phyloP scores from a whole-genome alignment of 2,888 invertebrate genomes.

The Leucophenga maculata region DNA sequence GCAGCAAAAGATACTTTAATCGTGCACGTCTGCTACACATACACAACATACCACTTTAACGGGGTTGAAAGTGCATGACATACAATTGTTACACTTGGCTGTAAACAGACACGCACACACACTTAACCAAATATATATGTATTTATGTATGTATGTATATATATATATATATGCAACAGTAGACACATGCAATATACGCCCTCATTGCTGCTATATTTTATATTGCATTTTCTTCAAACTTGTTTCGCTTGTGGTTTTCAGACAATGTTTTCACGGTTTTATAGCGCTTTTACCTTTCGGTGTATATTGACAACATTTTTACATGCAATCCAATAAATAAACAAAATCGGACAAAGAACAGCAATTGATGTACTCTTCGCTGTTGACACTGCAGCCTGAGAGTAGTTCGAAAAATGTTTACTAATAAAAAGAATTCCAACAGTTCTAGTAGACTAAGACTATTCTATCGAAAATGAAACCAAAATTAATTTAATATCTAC shows the following conservation, averaged over 20 bases:
- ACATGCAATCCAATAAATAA: slow-evolving; percentile 41
- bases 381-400: too few species aligned
- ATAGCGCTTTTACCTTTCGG: slow-evolving; percentile 21
- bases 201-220: neutral
- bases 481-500: too few species aligned
- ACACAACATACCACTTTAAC: slow-evolving; percentile 28
- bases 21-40: too few species aligned
- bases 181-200: neutral
- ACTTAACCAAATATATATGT: too few species aligned
- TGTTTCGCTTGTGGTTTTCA: slow-evolving; percentile 36
- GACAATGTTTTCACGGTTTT: neutral
- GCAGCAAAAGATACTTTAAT: neutral
- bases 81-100: slow-evolving; percentile 52
- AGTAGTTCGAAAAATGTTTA: too few species aligned
- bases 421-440: too few species aligned
- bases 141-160: too few species aligned
- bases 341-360: too few species aligned
- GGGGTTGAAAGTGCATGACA: slow-evolving; percentile 67
- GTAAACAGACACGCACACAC: neutral
- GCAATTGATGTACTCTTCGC: too few species aligned
- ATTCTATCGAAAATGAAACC: too few species aligned
- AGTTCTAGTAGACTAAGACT: too few species aligned
- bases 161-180: neutral
- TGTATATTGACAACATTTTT: slow-evolving; percentile 51
- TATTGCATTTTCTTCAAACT: slow-evolving; percentile 39